phyloP scores from a whole-genome alignment of 2,797 vertebrate species.

The Neosalanx taihuensis region DNA sequence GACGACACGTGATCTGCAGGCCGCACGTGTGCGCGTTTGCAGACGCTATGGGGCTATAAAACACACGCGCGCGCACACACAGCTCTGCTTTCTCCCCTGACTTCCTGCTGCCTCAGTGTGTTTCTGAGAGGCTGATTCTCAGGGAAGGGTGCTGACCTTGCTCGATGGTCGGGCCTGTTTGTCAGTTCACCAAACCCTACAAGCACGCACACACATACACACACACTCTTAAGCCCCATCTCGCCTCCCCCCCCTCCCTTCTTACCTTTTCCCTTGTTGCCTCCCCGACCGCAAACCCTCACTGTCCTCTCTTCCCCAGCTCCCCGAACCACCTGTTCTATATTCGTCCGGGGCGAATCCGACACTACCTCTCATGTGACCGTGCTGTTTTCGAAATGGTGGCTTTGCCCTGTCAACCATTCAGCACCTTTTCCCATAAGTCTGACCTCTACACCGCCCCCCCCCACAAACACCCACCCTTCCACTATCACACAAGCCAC shows the following conservation, averaged over 20 bases:
- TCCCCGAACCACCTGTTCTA: slow-evolving; percentile 42
- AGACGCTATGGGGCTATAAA: neutral
- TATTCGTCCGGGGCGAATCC: slow-evolving; percentile 65
- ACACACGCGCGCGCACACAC: neutral
- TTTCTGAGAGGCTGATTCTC: slow-evolving; percentile 18
- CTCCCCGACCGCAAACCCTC: slow-evolving; percentile 2
- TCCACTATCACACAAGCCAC: neutral
- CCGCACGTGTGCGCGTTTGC: too few species aligned
- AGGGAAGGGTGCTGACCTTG: slow-evolving; percentile 32
- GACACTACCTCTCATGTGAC: slow-evolving; percentile 65
- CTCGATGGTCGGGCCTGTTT: slow-evolving; percentile 13
- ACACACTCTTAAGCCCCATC: neutral
- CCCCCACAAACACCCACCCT: neutral
- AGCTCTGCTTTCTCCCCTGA: neutral
- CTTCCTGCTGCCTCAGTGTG: too few species aligned
- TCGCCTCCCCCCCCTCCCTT: neutral
- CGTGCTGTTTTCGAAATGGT: slow-evolving; percentile 38
- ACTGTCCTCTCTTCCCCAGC: slow-evolving; percentile 28
- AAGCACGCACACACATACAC: slow-evolving; percentile 2
- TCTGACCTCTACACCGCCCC: slow-evolving; percentile 12
- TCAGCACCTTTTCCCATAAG: slow-evolving; percentile 21
- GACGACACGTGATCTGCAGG: neutral
- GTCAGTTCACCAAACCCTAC: slow-evolving; percentile 33
- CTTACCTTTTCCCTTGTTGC: neutral
- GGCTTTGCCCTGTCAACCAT: slow-evolving; percentile 30